These are phyloP conservation scores for Mustela lutreola DNA, from an alignment of 2,113 vertebrate genomes.

Conservation along the genomic window DNA sequence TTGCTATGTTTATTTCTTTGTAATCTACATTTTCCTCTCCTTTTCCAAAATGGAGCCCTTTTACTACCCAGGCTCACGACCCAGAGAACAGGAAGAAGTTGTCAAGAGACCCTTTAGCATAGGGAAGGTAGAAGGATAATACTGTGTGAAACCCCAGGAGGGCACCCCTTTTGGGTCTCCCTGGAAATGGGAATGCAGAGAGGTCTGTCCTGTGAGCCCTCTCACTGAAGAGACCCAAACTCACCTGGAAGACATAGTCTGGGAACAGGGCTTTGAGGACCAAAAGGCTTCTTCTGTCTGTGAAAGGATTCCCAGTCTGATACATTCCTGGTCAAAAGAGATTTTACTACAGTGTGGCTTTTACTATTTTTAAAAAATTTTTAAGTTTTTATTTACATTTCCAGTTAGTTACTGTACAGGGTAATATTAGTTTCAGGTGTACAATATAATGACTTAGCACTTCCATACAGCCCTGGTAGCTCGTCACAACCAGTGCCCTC, in stretches of 20 bases:
- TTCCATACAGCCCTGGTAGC: neutral
- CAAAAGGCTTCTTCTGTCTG: neutral
- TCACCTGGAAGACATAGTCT: rapidly evolving
- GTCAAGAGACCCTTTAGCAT: neutral
- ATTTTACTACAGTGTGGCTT: neutral
- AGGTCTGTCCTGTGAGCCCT: neutral
- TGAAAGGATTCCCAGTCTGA: neutral
- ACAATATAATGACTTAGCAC: neutral
- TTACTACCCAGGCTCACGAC: neutral
- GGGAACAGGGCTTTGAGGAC: neutral
- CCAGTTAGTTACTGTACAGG: neutral
- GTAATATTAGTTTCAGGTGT: neutral
- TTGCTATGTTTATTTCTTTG: neutral
- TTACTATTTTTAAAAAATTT: neutral
- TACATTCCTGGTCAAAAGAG: neutral
- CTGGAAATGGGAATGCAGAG: neutral
- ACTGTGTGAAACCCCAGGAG: neutral
- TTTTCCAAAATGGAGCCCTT: neutral
- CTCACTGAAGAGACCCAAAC: neutral
- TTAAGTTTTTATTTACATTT: neutral
- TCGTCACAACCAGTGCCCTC: neutral
- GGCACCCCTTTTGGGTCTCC: neutral
- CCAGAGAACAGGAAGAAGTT: neutral
- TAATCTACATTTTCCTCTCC: neutral
- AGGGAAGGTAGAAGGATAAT: neutral